A percentile compares a stretch with the other conserved stretches of the same genome.
Conservation (phyloP, 2,797 vertebrate genomes). For the Ceryle rudis region DNA sequence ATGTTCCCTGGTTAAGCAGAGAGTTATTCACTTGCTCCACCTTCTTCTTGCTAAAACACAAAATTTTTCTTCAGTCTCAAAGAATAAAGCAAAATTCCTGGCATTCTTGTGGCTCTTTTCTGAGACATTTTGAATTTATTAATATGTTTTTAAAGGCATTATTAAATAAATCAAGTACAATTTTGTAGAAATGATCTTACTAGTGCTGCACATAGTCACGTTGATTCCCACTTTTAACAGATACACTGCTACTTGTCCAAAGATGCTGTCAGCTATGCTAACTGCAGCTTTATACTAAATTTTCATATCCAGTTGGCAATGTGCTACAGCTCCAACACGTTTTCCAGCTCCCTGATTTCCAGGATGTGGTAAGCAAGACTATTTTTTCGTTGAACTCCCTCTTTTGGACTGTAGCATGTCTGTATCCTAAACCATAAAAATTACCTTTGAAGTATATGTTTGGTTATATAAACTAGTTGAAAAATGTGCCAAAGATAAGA, state of each 20-base stretch:
- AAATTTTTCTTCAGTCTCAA: neutral
- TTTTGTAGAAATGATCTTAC: neutral
- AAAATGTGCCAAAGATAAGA: neutral
- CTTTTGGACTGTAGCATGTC: neutral
- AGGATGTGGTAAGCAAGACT: neutral
- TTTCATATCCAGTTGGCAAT: neutral
- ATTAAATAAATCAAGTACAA: neutral
- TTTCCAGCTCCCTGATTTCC: neutral
- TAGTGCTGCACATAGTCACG: neutral
- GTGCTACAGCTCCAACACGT: neutral
- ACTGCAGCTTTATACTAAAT: neutral
- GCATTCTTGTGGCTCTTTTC: neutral
- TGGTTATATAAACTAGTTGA: neutral
- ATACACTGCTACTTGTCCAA: neutral
- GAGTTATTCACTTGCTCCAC: neutral
- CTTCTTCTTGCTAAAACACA: neutral
- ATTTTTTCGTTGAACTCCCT: neutral
- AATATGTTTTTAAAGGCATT: neutral
- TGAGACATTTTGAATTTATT: neutral
- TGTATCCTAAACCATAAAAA: neutral
- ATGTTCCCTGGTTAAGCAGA: neutral
- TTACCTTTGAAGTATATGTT: neutral
- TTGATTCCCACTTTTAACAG: neutral
- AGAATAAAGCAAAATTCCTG: neutral
- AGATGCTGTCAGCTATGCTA: neutral